phyloP scores from a whole-genome alignment of 2,113 vertebrate genomes.

The Sebastes fasciatus region DNA sequence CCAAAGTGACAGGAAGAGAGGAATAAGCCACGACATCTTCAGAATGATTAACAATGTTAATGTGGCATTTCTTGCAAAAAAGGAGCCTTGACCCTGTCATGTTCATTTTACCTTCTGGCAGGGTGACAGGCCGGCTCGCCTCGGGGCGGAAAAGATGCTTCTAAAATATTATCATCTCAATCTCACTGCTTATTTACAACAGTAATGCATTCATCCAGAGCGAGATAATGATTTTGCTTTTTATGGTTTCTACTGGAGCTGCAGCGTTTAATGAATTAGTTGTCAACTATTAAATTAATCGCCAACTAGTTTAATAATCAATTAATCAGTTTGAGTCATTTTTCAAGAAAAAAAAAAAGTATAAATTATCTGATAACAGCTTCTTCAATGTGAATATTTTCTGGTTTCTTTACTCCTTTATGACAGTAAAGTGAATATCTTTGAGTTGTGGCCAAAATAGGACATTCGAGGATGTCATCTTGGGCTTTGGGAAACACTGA shows the following conservation, averaged over 20 bases:
- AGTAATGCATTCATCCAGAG: neutral
- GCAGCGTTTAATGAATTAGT: fast-evolving
- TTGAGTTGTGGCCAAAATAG: no score
- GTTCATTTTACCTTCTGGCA: constrained; percentile 40
- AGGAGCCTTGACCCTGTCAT: constrained; percentile 48
- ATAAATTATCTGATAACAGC: no score
- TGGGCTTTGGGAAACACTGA: no score
- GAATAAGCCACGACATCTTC: constrained; percentile 26
- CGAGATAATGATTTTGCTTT: neutral
- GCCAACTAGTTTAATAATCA: no score
- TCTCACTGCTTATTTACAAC: neutral
- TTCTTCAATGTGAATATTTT: no score
- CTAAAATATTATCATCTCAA: neutral
- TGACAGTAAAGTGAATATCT: no score
- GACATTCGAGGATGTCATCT: no score
- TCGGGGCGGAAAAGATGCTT: neutral
- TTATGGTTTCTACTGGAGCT: neutral
- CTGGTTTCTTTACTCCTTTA: no score
- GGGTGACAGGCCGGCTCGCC: constrained; percentile 1
- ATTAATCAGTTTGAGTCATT: no score
- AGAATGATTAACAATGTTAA: constrained; percentile 53
- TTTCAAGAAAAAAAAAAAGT: no score
- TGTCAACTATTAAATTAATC: no score
- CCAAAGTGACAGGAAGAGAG: constrained; percentile 32
- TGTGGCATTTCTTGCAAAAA: constrained; percentile 40